Evolutionary conservation across 2,113 vertebrate genomes (phyloP), one percentile per base, ranked within the genome.

Genomic region (Propithecus coquereli): DNA sequence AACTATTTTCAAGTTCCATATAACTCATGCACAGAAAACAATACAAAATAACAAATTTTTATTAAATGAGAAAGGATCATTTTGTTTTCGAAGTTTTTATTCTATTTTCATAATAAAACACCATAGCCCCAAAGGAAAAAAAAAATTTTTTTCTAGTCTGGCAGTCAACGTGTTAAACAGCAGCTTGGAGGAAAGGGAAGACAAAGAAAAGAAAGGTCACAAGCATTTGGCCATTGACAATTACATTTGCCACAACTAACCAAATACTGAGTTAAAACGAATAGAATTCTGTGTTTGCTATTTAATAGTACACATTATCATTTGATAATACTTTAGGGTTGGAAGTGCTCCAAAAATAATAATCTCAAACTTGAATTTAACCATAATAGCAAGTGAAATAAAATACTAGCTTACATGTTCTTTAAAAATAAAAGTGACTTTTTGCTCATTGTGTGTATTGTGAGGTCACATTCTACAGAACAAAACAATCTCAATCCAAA

Each of bases 311-410:
- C 2, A 47, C 9, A 76, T 76, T 20, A 74, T 82, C 59, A 87
- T 66, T 70, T 87, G 32, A 61, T 79, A 85, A 73, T 68, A 45
- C 25, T 43, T 91, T 77, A 91, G 27, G 14, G 14, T n/a, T 91
- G 57, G n/a, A 97, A 88, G 73, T 83, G 6, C 7, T 43, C 5
- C 12, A n/a, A 2, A 65, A 68, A 87, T 61, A 77, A 76, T 74
- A 68, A 61, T 76, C 34, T 65, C n/a, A 86, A 94, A 34, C 14
- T 87, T 77, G 66, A 86, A 83, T 95, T 95, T 94, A 81, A 82
- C 34, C 27, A 85, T 20, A 43, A 30, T 9, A 45, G 30, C 12
- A 22, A 87, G 16, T 87, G 70, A 96, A 63, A 80, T 54, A 71
- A 87, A 95, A 57, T 22, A n/a, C 6, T 77, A 83, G 25, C 40